phyloP scores from a whole-genome alignment of 1,140 invertebrate species.

The Akabosia matsudoensis region DNA sequence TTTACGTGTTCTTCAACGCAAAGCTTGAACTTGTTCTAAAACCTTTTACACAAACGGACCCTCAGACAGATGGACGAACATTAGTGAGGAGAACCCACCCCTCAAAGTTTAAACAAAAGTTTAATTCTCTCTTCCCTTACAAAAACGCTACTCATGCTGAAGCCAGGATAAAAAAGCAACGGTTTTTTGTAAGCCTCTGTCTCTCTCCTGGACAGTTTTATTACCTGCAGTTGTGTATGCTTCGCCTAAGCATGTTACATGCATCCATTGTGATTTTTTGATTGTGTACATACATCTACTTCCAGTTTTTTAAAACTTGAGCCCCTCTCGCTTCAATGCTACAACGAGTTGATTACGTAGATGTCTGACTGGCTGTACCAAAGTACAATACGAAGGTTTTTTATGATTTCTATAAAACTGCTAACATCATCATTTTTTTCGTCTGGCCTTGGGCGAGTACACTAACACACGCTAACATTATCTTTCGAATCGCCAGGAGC shows the following conservation, averaged over 20 bases:
- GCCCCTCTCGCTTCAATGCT: neutral
- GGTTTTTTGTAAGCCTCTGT: neutral
- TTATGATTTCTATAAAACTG: neutral
- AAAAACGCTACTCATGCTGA: conserved; percentile 12
- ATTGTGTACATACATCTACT: neutral
- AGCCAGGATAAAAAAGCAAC: conserved; percentile 11
- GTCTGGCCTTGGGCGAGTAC: conserved; percentile 2
- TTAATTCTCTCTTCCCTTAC: neutral
- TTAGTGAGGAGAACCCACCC: neutral
- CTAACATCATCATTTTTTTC: conserved; percentile 13
- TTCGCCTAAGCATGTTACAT: neutral
- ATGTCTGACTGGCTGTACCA: too few relatives aligned
- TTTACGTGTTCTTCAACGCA: too few relatives aligned
- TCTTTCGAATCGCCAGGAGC: neutral
- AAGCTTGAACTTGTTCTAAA: too few relatives aligned
- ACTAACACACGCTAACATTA: neutral
- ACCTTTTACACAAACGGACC: too few relatives aligned
- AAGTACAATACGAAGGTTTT: neutral
- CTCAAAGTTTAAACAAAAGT: neutral
- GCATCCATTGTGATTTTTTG: neutral
- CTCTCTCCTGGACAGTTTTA: conserved; percentile 17
- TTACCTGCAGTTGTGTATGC: conserved; percentile 7
- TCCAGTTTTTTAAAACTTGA: neutral
- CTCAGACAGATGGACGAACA: neutral
- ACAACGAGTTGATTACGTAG: neutral